Evolutionary conservation across 2,797 vertebrate species (phyloP).

Genomic region (Premnoplex brunnescens): DNA sequence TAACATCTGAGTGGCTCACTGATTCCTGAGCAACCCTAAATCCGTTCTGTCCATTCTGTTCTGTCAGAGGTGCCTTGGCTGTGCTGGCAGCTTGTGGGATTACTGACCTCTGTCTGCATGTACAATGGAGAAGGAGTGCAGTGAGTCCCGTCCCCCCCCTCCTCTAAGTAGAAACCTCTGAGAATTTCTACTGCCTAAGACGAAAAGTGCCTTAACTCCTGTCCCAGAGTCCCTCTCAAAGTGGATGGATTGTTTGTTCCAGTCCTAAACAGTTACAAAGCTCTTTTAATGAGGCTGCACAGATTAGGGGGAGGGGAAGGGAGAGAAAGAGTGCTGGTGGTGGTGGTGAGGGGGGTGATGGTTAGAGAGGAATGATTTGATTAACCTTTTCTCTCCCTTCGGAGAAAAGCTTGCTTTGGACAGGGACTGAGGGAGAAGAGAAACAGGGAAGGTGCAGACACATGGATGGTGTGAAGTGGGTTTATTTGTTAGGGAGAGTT

Average conservation of each 20-base stretch:
- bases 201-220: slow-evolving; percentile 71
- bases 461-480: not conserved
- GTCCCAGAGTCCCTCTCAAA: slow-evolving; percentile 66
- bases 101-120: slow-evolving; percentile 13
- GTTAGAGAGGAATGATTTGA: slow-evolving; percentile 39
- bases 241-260: slow-evolving; percentile 73
- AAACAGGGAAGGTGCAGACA: not conserved
- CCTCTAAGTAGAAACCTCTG: slow-evolving; percentile 48
- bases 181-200: slow-evolving; percentile 64
- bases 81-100: slow-evolving; percentile 18
- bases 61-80: not conserved
- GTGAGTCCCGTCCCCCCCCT: not conserved
- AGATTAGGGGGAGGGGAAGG: slow-evolving; percentile 73
- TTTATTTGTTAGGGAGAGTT: not conserved
- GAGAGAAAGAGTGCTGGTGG: slow-evolving; percentile 56
- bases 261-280: slow-evolving; percentile 76
- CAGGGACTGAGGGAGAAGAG: not conserved
- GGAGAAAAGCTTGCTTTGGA: not conserved
- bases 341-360: slow-evolving; percentile 55
- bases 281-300: slow-evolving; percentile 75
- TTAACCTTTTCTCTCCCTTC: slow-evolving; percentile 73
- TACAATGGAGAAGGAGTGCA: slow-evolving; percentile 40
- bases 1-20: not conserved
- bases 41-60: not conserved
- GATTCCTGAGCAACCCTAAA: not conserved